phyloP scores from a whole-genome alignment of 2,888 invertebrate genomes.

The Acanthoscelides obtectus region DNA sequence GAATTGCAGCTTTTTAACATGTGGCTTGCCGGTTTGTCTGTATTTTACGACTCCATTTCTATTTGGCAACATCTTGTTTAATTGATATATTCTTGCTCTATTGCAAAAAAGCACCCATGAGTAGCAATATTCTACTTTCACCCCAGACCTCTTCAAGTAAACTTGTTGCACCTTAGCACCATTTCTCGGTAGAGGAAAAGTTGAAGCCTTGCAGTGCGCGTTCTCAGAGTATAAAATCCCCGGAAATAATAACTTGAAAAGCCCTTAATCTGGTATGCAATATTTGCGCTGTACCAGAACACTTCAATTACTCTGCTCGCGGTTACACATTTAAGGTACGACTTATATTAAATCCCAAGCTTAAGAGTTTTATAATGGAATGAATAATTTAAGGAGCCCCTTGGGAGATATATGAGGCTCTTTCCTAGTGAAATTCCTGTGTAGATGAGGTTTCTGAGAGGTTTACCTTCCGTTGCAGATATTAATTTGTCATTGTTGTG shows the following conservation, averaged over 20 bases:
- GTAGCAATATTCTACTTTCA: not conserved
- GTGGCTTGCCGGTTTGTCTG: no score
- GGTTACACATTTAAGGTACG: slow-evolving; percentile 27
- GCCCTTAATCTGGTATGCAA: not conserved
- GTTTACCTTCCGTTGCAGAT: not conserved
- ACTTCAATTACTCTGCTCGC: not conserved
- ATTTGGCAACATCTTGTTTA: no score
- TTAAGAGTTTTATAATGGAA: slow-evolving; percentile 46
- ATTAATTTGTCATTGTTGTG: not conserved
- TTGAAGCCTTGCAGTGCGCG: not conserved
- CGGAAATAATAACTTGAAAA: not conserved
- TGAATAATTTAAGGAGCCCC: slow-evolving; percentile 42
- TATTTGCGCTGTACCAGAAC: not conserved
- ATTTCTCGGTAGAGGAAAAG: not conserved
- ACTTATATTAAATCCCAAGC: slow-evolving; percentile 38
- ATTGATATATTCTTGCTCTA: no score
- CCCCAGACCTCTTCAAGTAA: not conserved
- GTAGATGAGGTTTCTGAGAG: not conserved
- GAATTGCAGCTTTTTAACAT: no score
- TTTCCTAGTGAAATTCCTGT: not conserved
- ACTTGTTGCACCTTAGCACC: not conserved
- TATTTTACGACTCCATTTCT: no score
- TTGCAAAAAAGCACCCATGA: no score
- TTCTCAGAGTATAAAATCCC: not conserved
- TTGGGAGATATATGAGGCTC: slow-evolving; percentile 18